phyloP scores from a whole-genome alignment of 1,140 invertebrate species.

The Diabrotica undecimpunctata region DNA sequence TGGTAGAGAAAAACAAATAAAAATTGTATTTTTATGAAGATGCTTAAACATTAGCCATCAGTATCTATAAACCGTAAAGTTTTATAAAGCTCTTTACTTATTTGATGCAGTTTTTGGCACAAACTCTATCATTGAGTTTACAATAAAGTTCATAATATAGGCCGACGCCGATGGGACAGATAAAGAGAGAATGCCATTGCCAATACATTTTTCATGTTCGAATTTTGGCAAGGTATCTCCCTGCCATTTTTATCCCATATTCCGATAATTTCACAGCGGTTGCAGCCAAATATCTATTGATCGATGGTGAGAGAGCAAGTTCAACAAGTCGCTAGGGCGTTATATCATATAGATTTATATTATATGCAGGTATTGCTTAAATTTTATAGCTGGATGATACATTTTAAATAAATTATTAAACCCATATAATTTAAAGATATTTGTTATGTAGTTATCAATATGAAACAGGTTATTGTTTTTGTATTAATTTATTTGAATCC shows the following conservation, averaged over 20 bases:
- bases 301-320: neutral
- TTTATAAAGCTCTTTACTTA: neutral
- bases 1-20: too few relatives aligned
- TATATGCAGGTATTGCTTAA: too few relatives aligned
- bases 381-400: too few relatives aligned
- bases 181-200: neutral
- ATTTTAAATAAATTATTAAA: too few relatives aligned
- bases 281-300: slow-evolving; percentile 15
- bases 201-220: slow-evolving; percentile 2
- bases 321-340: slow-evolving; percentile 5
- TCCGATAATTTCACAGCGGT: slow-evolving; percentile 14
- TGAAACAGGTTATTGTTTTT: too few relatives aligned
- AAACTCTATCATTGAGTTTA: neutral
- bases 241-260: slow-evolving; percentile 10
- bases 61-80: neutral
- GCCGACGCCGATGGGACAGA: neutral
- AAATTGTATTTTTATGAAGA: too few relatives aligned
- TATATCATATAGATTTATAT: too few relatives aligned
- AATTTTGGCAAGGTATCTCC: slow-evolving; percentile 12
- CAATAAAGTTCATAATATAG: neutral
- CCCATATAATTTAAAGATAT: too few relatives aligned
- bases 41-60: neutral
- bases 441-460: too few relatives aligned
- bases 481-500: too few relatives aligned
- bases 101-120: neutral